Conservation (phyloP, 2,888 invertebrate genomes). For the Plebejus argus region DNA sequence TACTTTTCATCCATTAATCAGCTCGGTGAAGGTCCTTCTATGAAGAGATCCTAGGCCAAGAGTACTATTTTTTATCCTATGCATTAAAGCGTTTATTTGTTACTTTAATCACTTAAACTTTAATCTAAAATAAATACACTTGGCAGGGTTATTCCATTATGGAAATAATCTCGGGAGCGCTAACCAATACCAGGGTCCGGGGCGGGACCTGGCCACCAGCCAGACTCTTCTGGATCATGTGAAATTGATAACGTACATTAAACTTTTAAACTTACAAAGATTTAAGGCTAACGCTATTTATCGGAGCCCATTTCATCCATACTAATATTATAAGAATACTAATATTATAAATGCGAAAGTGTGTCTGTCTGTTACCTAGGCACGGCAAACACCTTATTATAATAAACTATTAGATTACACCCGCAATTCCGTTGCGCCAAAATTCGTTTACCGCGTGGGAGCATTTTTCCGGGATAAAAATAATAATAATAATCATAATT, state of each 20-base stretch:
- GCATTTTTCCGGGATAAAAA: too few species aligned
- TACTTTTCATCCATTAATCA: too few species aligned
- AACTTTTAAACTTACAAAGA: background rate
- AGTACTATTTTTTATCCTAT: background rate
- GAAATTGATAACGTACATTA: conserved; percentile 7
- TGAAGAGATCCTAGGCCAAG: too few species aligned
- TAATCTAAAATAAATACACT: conserved; percentile 9
- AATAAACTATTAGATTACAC: too few species aligned
- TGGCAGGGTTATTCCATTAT: conserved; percentile 35
- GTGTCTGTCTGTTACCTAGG: too few species aligned
- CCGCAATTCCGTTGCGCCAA: too few species aligned
- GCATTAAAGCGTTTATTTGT: background rate
- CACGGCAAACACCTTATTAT: too few species aligned
- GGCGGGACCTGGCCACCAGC: conserved; percentile 18
- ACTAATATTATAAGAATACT: too few species aligned
- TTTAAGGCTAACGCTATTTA: background rate
- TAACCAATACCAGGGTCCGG: conserved; percentile 33
- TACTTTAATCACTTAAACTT: background rate
- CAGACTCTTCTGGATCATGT: conserved; percentile 32
- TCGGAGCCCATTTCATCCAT: background rate
- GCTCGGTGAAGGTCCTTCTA: too few species aligned
- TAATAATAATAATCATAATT: too few species aligned
- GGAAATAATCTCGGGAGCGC: conserved; percentile 33
- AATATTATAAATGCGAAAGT: too few species aligned
- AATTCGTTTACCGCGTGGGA: too few species aligned